A percentile compares a stretch with the other conserved stretches of the same genome.
phyloP scores from a whole-genome alignment of 2,113 vertebrate genomes.

The Petrocephalus zakoni region DNA sequence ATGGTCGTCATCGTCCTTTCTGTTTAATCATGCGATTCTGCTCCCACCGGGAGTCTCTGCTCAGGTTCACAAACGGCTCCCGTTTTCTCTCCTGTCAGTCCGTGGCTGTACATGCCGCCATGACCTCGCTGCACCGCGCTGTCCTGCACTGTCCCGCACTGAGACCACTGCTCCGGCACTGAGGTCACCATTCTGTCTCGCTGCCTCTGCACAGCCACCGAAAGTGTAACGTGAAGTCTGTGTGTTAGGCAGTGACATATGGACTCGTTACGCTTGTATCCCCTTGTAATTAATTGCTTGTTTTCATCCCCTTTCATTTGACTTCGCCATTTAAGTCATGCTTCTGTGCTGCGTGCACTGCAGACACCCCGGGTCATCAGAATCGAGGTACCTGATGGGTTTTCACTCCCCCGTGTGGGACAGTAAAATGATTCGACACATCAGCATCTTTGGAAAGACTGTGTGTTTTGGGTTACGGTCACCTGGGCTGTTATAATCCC shows the following conservation, averaged over 20 bases:
- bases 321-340: neutral
- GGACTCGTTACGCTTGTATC: neutral
- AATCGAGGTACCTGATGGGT: neutral
- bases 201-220: neutral
- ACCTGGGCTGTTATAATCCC: neutral
- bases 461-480: neutral
- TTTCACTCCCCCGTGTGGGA: neutral
- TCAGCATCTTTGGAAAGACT: neutral
- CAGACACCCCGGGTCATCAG: neutral
- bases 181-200: neutral
- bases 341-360: neutral
- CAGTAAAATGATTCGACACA: no score
- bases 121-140: neutral
- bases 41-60: neutral
- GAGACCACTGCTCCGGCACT: neutral
- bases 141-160: neutral
- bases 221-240: neutral
- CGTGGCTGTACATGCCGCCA: neutral
- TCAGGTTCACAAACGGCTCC: slow-evolving; percentile 11
- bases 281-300: neutral
- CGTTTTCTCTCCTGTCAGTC: neutral
- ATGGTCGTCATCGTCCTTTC: slow-evolving; percentile 1
- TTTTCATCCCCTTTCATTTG: neutral
- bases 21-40: slow-evolving; percentile 10
- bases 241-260: neutral